These are phyloP conservation scores for Semnopithecus entellus DNA, from an alignment of 2,113 vertebrate genomes.

Conservation along the genomic window DNA sequence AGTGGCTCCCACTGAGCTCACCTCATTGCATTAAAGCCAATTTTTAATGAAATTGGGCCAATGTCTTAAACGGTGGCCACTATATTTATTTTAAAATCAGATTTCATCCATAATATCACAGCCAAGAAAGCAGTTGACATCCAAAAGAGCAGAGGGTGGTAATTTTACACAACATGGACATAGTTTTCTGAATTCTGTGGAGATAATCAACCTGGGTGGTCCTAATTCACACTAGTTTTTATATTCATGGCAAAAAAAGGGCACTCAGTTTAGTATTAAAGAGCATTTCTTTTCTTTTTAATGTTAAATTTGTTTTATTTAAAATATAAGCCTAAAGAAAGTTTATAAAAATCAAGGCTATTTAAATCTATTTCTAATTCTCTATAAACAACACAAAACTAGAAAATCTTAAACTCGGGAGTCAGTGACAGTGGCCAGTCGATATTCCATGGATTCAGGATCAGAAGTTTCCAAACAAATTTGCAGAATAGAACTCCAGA, in stretches of 20 bases:
- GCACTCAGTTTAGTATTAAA: neutral
- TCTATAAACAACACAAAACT: neutral
- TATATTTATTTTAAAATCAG: slow-evolving; percentile 72
- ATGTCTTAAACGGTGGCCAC: slow-evolving; percentile 31
- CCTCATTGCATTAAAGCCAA: neutral
- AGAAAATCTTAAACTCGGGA: neutral
- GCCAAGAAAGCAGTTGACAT: slow-evolving; percentile 44
- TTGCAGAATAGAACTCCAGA: neutral
- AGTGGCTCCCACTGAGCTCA: slow-evolving; percentile 38
- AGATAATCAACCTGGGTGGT: slow-evolving; percentile 56
- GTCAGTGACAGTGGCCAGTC: neutral
- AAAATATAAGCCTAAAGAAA: slow-evolving; percentile 19
- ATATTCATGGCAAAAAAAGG: neutral
- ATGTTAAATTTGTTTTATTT: slow-evolving; percentile 29
- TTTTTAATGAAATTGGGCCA: slow-evolving; percentile 35
- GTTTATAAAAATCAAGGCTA: slow-evolving; percentile 8
- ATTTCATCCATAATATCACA: slow-evolving; percentile 48
- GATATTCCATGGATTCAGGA: neutral
- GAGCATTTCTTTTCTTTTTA: slow-evolving; percentile 19
- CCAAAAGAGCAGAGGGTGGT: neutral
- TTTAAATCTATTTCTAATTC: neutral
- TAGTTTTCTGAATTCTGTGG: slow-evolving; percentile 23
- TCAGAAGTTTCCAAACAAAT: neutral
- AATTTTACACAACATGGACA: slow-evolving; percentile 29
- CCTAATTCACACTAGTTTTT: neutral